Base-by-base conservation (phyloP, 2,113 vertebrate genomes). In the Tamias sibiricus region DNA sequence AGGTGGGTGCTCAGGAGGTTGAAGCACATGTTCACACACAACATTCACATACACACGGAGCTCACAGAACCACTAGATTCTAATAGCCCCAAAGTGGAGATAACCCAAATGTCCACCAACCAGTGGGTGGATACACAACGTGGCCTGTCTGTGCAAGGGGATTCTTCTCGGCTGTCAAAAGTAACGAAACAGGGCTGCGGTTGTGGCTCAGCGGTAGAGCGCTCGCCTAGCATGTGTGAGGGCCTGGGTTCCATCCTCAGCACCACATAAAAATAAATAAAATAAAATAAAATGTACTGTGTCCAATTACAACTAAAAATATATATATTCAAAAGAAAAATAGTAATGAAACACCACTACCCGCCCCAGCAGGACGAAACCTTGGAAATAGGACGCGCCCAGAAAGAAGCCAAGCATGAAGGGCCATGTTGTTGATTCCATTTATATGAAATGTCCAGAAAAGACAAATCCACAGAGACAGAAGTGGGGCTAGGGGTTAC, bases 351-450 rank as follows among this genome's bases (percentile, higher is more conserved):
- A 6, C 3, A 11, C 35, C 0, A 9, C 10, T 1, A 10, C 1
- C 0, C 0, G 9, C 42, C 3, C 5, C 6, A 0, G 8, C 6
- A 0, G 3, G 44, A 32, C 3, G 2, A 30, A n/a, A 37, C 77
- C 62, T 22, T 1, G 37, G 62, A 37, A 20, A 8, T 8, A n/a
- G n/a, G 0, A 6, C 6, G 7, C 0, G 8, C 16, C 0, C 6
- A 11, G 8, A 81, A 19, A 16, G 37, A 19, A 16, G 37, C 2
- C 2, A 2, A 59, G 24, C 54, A 17, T 22, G 0, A 17, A 42
- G 54, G 0, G 42, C 49, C 3, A 1, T 4, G 35, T 16, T 2
- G 13, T 4, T 4, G 40, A 30, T 1, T 74, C 47, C n/a, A 1
- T 19, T 19, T 9, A 2, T 19, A 8, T 0, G 14, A 52, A 28